These are phyloP conservation scores for Machaerirhynchus nigripectus DNA, from an alignment of 2,113 vertebrate genomes.

Conservation along the genomic window DNA sequence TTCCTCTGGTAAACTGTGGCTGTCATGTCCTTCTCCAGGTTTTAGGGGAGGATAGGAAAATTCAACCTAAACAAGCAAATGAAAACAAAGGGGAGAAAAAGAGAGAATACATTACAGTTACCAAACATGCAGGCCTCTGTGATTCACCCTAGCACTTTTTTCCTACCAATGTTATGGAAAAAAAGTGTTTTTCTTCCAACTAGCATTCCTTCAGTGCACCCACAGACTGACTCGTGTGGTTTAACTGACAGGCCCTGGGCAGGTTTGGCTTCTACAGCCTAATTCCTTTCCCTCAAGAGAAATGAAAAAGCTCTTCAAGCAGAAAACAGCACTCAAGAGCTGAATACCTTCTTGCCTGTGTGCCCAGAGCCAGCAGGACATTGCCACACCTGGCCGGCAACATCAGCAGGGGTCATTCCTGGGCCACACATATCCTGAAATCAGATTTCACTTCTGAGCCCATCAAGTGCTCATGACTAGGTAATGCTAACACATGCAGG, in stretches of 20 bases:
- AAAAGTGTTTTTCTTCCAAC: background rate
- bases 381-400: background rate
- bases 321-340: background rate
- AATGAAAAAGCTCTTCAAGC: background rate
- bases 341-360: background rate
- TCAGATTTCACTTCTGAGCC: background rate
- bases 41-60: conserved; percentile 94
- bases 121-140: background rate
- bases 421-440: background rate
- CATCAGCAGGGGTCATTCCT: background rate
- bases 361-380: background rate
- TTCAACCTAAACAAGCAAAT: conserved; percentile 82
- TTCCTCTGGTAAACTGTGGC: conserved; percentile 86
- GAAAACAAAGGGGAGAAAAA: background rate
- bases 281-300: background rate
- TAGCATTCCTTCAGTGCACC: background rate
- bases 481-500: background rate
- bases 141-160: background rate
- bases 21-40: conserved; percentile 87
- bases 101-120: background rate
- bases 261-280: background rate
- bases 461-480: background rate
- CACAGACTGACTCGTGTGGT: background rate
- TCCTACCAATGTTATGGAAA: background rate
- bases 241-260: background rate